Evolutionary conservation across 2,797 vertebrate genomes (phyloP).

Genomic region (Megalops cyprinoides): DNA sequence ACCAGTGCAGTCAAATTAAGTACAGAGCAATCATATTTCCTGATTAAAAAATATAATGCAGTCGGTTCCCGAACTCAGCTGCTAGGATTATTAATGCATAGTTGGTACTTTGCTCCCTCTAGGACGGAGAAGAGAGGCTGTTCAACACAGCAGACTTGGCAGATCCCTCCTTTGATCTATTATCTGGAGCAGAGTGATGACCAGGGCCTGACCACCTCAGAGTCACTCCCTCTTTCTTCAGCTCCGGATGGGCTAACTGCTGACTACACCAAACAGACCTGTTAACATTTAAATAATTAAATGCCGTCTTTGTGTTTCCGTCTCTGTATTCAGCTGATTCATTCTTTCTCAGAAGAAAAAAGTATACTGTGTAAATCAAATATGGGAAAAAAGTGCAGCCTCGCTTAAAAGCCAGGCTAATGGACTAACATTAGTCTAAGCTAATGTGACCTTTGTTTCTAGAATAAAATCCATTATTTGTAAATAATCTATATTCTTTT

Average conservation of each 20-base stretch:
- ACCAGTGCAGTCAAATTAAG: constrained; percentile 71
- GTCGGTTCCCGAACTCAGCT: constrained; percentile 69
- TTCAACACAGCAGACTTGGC: neutral
- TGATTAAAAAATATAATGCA: constrained; percentile 85
- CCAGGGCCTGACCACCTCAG: too few species aligned
- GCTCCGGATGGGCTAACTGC: neutral
- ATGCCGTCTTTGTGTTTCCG: neutral
- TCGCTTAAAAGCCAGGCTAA: too few species aligned
- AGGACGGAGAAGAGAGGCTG: constrained; percentile 59
- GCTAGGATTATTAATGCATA: constrained; percentile 76
- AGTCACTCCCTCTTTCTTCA: neutral
- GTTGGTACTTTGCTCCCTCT: constrained; percentile 76
- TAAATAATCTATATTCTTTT: too few species aligned
- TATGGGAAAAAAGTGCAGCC: too few species aligned
- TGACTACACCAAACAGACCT: too few species aligned
- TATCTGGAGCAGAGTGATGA: too few species aligned
- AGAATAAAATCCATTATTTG: too few species aligned
- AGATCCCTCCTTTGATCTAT: neutral
- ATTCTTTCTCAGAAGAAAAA: neutral
- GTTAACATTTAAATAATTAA: too few species aligned
- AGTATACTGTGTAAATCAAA: neutral
- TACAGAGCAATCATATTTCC: constrained; percentile 82
- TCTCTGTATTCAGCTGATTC: neutral
- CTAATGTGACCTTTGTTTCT: too few species aligned
- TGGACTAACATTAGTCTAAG: too few species aligned